Evolutionary conservation across 2,797 vertebrate species (phyloP).

Genomic region (Gambusia yucatana): DNA sequence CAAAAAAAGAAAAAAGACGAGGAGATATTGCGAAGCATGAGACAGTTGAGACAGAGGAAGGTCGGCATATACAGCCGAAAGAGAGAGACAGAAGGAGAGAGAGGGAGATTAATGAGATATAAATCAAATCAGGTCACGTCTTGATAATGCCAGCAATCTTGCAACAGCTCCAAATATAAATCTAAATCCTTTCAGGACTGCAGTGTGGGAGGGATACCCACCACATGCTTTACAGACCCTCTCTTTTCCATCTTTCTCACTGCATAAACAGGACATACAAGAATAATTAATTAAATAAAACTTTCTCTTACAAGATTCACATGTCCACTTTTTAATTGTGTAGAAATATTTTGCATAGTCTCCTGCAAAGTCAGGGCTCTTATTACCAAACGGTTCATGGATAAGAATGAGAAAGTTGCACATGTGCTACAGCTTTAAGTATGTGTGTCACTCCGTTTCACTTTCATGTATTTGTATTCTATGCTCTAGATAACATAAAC

Average conservation of each 20-base stretch:
- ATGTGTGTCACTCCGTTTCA: background rate
- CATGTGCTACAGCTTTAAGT: too few relatives aligned
- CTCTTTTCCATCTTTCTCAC: slow-evolving; percentile 12
- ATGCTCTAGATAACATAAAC: background rate
- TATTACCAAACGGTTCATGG: background rate
- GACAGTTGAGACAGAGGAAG: slow-evolving; percentile 40
- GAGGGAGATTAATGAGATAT: slow-evolving; percentile 73
- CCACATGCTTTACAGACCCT: slow-evolving; percentile 40
- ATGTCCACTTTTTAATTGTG: background rate
- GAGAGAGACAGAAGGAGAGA: slow-evolving; percentile 23
- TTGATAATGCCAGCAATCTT: slow-evolving; percentile 68
- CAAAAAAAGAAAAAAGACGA: slow-evolving; percentile 11
- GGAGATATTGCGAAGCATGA: slow-evolving; percentile 32
- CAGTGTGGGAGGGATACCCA: slow-evolving; percentile 60
- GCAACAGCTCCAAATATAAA: slow-evolving; percentile 69
- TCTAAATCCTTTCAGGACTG: slow-evolving; percentile 57
- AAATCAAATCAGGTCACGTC: slow-evolving; percentile 78
- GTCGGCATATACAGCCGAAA: slow-evolving; percentile 22
- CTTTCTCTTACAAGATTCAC: background rate
- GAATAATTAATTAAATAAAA: background rate
- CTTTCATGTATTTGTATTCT: background rate
- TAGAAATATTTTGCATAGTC: background rate
- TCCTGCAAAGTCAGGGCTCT: background rate
- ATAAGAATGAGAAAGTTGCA: background rate
- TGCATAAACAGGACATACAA: slow-evolving; percentile 1